Percentiles rank a stretch among this genome's conserved stretches.
Conservation (phyloP, 2,797 vertebrate genomes). For the Peromyscus attwateri region DNA sequence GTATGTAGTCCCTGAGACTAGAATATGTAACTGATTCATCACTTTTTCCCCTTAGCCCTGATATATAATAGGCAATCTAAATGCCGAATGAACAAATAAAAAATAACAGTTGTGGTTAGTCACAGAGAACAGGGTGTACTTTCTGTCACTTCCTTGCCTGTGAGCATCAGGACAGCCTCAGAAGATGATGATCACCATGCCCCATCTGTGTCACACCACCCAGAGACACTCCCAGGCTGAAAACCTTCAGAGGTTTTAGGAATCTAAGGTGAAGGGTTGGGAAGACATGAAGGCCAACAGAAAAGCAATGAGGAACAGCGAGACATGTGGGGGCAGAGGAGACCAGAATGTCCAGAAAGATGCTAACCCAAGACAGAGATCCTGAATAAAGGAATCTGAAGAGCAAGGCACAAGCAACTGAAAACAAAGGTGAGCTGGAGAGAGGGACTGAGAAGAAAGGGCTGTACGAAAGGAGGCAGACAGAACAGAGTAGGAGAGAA, state of each 20-base stretch:
- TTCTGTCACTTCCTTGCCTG: neutral
- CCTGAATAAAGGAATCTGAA: constrained; percentile 16
- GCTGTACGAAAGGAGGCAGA: constrained; percentile 20
- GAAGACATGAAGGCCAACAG: neutral
- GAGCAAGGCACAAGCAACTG: neutral
- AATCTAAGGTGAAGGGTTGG: neutral
- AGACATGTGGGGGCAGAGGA: neutral
- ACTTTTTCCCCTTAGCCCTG: neutral
- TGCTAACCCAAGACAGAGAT: neutral
- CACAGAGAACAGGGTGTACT: constrained; percentile 4
- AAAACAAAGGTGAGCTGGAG: neutral
- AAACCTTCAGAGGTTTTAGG: neutral
- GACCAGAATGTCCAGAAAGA: neutral
- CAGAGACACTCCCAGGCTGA: neutral
- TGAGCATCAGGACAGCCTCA: neutral
- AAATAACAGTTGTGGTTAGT: neutral
- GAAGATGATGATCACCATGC: neutral
- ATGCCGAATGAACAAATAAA: neutral
- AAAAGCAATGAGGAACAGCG: neutral
- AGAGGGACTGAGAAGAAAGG: neutral
- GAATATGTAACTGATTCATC: neutral
- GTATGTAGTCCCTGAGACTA: neutral
- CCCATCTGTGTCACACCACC: rapidly evolving
- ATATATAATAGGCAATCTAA: neutral
- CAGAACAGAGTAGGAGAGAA: constrained; percentile 61